Evolutionary conservation across 2,888 invertebrate species (phyloP).

Genomic region (Caenorhabditis afra): DNA sequence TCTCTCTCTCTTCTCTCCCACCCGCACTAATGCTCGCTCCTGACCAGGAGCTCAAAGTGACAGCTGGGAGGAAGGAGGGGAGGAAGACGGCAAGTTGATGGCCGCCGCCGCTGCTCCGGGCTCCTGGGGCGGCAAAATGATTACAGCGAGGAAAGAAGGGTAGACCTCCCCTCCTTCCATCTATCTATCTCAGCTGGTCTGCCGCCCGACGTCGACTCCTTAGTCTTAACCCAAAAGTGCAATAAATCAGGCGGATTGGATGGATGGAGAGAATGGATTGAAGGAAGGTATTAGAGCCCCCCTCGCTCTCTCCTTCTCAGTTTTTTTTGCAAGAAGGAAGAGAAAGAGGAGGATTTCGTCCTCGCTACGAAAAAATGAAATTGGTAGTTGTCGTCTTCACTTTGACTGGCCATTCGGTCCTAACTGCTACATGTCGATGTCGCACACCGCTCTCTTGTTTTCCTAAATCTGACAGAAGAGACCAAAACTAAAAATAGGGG

Average conservation of each 20-base stretch:
- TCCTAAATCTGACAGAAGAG: no score
- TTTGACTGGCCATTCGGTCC: background rate
- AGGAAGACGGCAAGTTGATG: conserved; percentile 18
- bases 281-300: no score
- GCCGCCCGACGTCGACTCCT: no score
- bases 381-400: conserved; percentile 32
- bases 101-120: background rate
- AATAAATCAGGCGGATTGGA: conserved; percentile 33
- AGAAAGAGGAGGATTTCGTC: no score
- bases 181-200: no score
- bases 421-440: conserved; percentile 25
- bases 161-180: background rate
- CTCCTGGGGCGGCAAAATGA: conserved; percentile 40
- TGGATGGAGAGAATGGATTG: no score
- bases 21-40: conserved; percentile 32
- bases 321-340: conserved; percentile 9
- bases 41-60: conserved; percentile 26
- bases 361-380: no score
- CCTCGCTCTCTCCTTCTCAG: no score
- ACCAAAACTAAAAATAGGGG: background rate
- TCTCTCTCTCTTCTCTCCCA: no score
- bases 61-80: conserved; percentile 26
- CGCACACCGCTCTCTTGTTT: background rate
- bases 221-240: conserved; percentile 51
- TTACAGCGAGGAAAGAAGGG: conserved; percentile 22